Evolutionary conservation across 1,140 invertebrate genomes (phyloP).

Genomic region (Drosophila sp.): DNA sequence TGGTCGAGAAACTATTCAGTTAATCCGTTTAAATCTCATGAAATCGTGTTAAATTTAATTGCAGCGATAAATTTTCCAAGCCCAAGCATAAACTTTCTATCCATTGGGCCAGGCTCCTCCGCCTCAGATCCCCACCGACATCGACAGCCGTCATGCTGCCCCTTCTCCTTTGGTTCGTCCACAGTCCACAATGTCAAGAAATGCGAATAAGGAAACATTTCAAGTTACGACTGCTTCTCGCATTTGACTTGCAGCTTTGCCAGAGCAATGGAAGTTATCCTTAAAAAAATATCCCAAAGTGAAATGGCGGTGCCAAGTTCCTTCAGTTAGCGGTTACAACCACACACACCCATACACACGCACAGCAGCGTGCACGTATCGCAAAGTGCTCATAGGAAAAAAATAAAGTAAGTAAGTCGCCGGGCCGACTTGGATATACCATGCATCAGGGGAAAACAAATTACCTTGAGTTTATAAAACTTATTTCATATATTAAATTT

Average conservation of each 20-base stretch:
- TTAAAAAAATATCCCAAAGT: conserved; percentile 63
- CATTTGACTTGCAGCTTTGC: conserved; percentile 72
- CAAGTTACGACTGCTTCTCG: conserved; percentile 52
- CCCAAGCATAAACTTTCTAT: conserved; percentile 70
- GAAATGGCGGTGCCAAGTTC: conserved; percentile 24
- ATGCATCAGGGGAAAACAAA: too few species aligned
- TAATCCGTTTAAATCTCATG: conserved; percentile 76
- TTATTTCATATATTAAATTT: too few species aligned
- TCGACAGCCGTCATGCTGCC: conserved; percentile 14
- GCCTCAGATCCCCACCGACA: background rate
- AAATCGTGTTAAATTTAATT: conserved; percentile 79
- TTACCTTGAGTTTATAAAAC: too few species aligned
- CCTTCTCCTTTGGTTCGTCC: background rate
- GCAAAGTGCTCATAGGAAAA: conserved; percentile 56
- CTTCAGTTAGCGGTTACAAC: conserved; percentile 45
- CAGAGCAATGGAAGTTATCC: conserved; percentile 39
- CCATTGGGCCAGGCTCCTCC: conserved; percentile 35
- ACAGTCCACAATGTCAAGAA: conserved; percentile 45
- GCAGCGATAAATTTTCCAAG: conserved; percentile 71
- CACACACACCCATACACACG: background rate
- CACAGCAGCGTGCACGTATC: conserved; percentile 42
- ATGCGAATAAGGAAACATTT: conserved; percentile 60
- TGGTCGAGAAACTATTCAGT: conserved; percentile 68
- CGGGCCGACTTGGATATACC: too few species aligned
- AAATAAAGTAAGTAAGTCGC: too few species aligned